Conservation (phyloP, 2,113 vertebrate species). For the Cyprinodon brontotheroides region DNA sequence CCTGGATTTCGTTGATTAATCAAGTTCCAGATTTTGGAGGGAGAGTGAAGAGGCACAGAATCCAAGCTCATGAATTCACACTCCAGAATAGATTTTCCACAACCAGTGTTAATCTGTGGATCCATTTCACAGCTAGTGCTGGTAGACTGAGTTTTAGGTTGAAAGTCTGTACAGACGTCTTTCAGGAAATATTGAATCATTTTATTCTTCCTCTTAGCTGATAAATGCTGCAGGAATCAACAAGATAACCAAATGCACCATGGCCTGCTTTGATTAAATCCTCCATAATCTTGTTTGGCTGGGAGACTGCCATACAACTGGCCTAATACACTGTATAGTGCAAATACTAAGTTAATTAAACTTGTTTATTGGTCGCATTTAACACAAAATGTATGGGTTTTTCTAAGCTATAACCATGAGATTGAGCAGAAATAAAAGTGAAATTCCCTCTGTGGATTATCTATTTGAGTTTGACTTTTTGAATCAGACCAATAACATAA, state of each 20-base stretch:
- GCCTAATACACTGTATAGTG: too few relatives aligned
- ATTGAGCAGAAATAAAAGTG: too few relatives aligned
- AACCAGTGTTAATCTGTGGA: too few relatives aligned
- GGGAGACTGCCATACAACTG: too few relatives aligned
- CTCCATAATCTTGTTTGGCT: not conserved
- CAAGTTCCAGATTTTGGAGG: too few relatives aligned
- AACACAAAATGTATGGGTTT: too few relatives aligned
- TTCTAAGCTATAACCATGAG: too few relatives aligned
- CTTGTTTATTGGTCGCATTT: too few relatives aligned
- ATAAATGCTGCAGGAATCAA: not conserved
- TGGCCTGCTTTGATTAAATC: not conserved
- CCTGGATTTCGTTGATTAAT: too few relatives aligned
- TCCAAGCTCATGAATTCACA: not conserved
- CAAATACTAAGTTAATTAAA: too few relatives aligned
- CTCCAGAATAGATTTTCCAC: not conserved
- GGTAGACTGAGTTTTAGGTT: not conserved
- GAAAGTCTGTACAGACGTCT: not conserved
- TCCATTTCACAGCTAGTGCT: not conserved
- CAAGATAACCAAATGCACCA: not conserved
- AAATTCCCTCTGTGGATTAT: too few relatives aligned
- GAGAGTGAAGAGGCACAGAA: not conserved
- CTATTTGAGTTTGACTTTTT: too few relatives aligned
- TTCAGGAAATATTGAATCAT: not conserved
- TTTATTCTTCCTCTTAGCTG: not conserved
- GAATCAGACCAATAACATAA: not conserved